Evolutionary conservation across 2,113 vertebrate species (phyloP).

Genomic region (Phalacrocorax brasilianus): DNA sequence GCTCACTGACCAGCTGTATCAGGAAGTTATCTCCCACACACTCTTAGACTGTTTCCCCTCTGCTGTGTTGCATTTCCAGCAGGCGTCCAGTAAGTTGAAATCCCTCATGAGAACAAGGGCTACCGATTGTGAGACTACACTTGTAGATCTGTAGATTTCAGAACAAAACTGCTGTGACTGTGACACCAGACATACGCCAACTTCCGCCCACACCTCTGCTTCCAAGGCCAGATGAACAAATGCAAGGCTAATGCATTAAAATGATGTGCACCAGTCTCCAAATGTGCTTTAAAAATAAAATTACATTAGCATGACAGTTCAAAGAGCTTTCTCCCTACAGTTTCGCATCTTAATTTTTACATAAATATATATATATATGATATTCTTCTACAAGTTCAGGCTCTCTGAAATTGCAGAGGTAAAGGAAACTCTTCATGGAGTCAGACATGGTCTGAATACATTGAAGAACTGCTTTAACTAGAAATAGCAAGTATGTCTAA

Average conservation of each 20-base stretch:
- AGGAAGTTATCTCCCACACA: no score
- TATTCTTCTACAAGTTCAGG: background rate
- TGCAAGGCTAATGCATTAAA: background rate
- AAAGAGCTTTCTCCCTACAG: background rate
- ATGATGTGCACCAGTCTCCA: accelerated
- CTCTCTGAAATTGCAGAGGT: background rate
- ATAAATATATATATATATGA: background rate
- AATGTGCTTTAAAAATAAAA: slow-evolving; percentile 15
- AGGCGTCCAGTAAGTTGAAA: no score
- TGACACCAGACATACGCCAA: background rate
- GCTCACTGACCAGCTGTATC: no score
- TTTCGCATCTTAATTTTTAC: background rate
- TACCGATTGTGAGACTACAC: no score
- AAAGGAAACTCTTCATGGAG: background rate
- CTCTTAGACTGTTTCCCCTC: no score
- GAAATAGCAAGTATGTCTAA: slow-evolving; percentile 36
- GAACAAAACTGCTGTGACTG: background rate
- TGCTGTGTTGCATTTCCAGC: no score
- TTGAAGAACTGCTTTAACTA: background rate
- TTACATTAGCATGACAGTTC: background rate
- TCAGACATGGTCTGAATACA: background rate
- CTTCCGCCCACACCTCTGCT: background rate
- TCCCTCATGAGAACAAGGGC: no score
- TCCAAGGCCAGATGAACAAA: background rate
- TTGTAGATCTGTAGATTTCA: background rate